These are phyloP conservation scores for Chaetodon trifasciatus DNA, from an alignment of 2,797 vertebrate species.

Conservation along the genomic window DNA sequence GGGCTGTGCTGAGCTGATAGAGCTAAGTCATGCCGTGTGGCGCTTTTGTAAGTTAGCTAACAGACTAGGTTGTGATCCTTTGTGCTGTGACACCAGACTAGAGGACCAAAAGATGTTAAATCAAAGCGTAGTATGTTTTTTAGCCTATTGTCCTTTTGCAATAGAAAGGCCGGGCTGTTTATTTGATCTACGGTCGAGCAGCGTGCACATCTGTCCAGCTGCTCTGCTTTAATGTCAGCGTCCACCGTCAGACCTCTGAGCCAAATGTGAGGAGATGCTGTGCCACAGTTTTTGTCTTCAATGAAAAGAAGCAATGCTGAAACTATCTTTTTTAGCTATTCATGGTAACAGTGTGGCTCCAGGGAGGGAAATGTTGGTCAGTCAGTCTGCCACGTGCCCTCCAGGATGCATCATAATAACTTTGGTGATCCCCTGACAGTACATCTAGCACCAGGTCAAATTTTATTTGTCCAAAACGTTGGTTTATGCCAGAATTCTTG, in stretches of 20 bases:
- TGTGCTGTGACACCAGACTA: constrained; percentile 2
- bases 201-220: constrained; percentile 10
- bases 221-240: constrained; percentile 19
- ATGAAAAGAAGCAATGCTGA: neutral
- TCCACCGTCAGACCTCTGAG: neutral
- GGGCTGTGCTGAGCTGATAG: constrained; percentile 11
- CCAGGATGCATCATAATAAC: too few relatives aligned
- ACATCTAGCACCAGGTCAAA: too few relatives aligned
- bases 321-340: neutral
- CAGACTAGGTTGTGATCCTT: constrained; percentile 9
- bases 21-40: constrained; percentile 5
- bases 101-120: constrained; percentile 26
- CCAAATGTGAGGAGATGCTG: neutral
- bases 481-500: too few relatives aligned
- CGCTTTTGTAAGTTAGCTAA: neutral
- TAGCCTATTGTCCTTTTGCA: neutral
- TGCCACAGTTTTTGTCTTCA: neutral
- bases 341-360: neutral
- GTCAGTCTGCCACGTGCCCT: neutral
- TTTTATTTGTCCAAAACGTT: too few relatives aligned
- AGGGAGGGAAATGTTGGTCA: neutral
- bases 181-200: constrained; percentile 37
- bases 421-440: too few relatives aligned
- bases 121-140: constrained; percentile 12
- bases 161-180: neutral